Evolutionary conservation across 2,888 invertebrate genomes (phyloP).

Genomic region (Hyposoter dolosus): DNA sequence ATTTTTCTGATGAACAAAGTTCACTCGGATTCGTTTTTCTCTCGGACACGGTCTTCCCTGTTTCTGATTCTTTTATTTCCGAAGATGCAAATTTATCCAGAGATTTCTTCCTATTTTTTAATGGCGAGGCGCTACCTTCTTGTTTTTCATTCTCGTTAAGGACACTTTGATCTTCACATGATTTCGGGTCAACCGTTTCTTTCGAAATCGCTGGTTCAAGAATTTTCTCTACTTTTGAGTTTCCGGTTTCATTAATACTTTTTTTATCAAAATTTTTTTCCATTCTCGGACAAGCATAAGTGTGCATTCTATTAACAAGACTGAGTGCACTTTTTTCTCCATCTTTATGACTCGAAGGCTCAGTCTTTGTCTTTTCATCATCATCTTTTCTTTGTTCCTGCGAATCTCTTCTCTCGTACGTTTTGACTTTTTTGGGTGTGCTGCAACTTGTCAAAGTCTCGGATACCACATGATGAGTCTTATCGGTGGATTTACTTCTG

Average conservation of each 20-base stretch:
- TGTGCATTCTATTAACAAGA: neutral
- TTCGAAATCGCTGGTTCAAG: neutral
- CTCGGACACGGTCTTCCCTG: neutral
- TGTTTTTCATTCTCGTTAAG: neutral
- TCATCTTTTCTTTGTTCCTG: neutral
- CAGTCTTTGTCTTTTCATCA: neutral
- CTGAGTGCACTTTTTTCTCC: neutral
- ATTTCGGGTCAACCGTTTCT: neutral
- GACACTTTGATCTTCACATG: neutral
- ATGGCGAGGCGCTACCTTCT: neutral
- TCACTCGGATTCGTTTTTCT: neutral
- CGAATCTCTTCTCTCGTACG: constrained; percentile 25
- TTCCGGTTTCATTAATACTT: neutral
- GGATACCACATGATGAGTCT: neutral
- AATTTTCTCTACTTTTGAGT: neutral
- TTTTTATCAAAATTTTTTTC: neutral
- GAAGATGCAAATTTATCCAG: neutral
- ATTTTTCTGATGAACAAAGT: neutral
- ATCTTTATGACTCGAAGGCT: neutral
- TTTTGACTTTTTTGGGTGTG: neutral
- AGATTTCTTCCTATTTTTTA: neutral
- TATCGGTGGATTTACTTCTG: neutral
- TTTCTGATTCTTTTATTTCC: neutral
- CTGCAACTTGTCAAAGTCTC: neutral
- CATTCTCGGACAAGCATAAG: constrained; percentile 7